A percentile compares a stretch with the other conserved stretches of the same genome.
Conservation (phyloP, 2,888 invertebrate genomes). For the Zootermopsis nevadensis region DNA sequence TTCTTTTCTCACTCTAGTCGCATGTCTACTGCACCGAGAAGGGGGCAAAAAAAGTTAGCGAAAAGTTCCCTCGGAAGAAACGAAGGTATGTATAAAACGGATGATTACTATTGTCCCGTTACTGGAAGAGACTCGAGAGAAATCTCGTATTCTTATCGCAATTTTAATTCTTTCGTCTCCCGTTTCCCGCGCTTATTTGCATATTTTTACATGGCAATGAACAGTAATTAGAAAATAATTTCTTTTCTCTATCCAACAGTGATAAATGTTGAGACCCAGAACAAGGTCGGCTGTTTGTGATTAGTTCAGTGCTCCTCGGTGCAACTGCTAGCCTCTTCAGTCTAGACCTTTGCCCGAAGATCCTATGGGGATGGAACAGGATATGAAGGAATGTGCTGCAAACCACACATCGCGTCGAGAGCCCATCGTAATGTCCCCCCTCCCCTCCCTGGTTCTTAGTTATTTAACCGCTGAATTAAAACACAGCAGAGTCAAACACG, state of each 20-base stretch:
- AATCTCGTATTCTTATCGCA: conserved; percentile 48
- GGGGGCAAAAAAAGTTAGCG: conserved; percentile 17
- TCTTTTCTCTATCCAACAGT: conserved; percentile 39
- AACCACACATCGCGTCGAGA: too few species aligned
- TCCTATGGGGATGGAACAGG: too few species aligned
- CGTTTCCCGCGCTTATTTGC: conserved; percentile 51
- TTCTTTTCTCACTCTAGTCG: neutral
- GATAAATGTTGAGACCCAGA: conserved; percentile 36
- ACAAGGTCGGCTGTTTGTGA: neutral
- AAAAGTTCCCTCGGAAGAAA: conserved; percentile 20
- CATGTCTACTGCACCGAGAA: neutral
- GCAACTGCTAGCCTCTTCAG: neutral
- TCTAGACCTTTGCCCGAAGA: too few species aligned
- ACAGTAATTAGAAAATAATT: conserved; percentile 54
- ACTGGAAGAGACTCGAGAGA: conserved; percentile 32
- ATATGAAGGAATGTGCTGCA: neutral
- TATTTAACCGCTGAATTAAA: too few species aligned
- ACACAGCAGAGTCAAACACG: too few species aligned
- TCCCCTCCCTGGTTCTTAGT: too few species aligned
- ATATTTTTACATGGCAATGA: conserved; percentile 54
- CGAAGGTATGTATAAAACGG: conserved; percentile 33
- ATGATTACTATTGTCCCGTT: neutral
- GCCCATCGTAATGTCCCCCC: neutral
- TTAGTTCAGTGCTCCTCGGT: neutral
- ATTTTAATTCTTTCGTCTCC: conserved; percentile 44